These are phyloP conservation scores for Resseliella maxima DNA, from an alignment of 2,888 invertebrate genomes.

Conservation along the genomic window DNA sequence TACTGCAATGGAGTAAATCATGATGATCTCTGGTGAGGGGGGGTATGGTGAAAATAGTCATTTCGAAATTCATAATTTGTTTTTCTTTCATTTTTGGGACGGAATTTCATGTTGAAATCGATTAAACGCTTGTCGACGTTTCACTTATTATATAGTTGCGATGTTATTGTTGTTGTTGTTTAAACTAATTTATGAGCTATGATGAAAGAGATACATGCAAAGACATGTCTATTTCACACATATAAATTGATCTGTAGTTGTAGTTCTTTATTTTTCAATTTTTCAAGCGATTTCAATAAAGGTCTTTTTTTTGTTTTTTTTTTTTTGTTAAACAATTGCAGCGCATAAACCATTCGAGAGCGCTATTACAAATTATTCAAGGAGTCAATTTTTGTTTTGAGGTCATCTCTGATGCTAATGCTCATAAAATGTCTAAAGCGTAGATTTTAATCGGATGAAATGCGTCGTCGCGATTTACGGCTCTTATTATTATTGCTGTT, in stretches of 20 bases:
- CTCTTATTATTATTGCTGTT: not conserved
- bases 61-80: not conserved
- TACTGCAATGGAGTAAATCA: not conserved
- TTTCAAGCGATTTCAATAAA: slow-evolving; percentile 24
- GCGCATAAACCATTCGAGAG: slow-evolving; percentile 26
- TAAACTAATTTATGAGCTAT: not conserved
- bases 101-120: slow-evolving; percentile 28
- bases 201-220: slow-evolving; percentile 15
- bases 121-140: slow-evolving; percentile 21
- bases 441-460: slow-evolving; percentile 2
- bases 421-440: not conserved
- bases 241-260: not conserved
- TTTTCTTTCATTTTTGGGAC: not conserved
- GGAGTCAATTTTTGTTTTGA: slow-evolving; percentile 27
- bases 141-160: not conserved
- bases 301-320: not conserved
- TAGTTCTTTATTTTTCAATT: not conserved
- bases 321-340: slow-evolving; percentile 3
- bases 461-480: not conserved
- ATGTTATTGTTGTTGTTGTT: not conserved
- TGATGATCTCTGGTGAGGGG: not conserved
- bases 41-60: not conserved
- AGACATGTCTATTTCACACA: not conserved
- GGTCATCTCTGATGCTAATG: slow-evolving; percentile 17
- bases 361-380: slow-evolving; percentile 26